Percentiles rank a stretch among this genome's conserved stretches.
Evolutionary conservation across 2,113 vertebrate species (phyloP).

Genomic region (Oreotrochilus melanogaster): DNA sequence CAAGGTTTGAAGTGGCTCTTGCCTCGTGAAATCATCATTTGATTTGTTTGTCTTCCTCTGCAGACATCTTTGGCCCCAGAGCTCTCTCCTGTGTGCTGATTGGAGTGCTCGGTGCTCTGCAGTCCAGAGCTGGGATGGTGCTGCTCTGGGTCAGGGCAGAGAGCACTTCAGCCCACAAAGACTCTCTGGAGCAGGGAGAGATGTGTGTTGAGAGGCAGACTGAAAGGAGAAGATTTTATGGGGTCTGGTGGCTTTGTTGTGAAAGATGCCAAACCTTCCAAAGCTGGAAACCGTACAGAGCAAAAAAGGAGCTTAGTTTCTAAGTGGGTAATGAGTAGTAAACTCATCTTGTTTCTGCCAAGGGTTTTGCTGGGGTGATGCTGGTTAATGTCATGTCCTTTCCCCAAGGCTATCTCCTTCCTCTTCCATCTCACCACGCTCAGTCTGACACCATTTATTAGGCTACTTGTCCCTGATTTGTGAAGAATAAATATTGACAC

Average conservation of each 20-base stretch:
- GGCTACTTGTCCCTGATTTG: constrained; percentile 9
- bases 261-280: not conserved
- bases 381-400: constrained; percentile 45
- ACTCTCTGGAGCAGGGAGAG: not conserved
- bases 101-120: not conserved
- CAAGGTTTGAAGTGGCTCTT: not conserved
- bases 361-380: not conserved
- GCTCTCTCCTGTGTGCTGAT: not conserved
- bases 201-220: not conserved
- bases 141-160: not conserved
- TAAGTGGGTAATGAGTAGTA: constrained; percentile 4
- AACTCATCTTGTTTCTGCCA: constrained; percentile 19
- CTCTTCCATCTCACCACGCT: not conserved
- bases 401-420: not conserved
- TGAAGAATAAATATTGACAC: constrained; percentile 60
- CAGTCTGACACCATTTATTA: constrained; percentile 45
- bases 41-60: not conserved
- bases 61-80: not conserved
- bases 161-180: not conserved
- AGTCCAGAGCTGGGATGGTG: rapidly evolving
- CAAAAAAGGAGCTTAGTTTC: constrained; percentile 26
- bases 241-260: not conserved
- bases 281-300: not conserved
- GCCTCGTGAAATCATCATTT: not conserved
- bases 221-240: not conserved